phyloP scores from a whole-genome alignment of 1,140 invertebrate species.

The Drosophila pseudoobscura region DNA sequence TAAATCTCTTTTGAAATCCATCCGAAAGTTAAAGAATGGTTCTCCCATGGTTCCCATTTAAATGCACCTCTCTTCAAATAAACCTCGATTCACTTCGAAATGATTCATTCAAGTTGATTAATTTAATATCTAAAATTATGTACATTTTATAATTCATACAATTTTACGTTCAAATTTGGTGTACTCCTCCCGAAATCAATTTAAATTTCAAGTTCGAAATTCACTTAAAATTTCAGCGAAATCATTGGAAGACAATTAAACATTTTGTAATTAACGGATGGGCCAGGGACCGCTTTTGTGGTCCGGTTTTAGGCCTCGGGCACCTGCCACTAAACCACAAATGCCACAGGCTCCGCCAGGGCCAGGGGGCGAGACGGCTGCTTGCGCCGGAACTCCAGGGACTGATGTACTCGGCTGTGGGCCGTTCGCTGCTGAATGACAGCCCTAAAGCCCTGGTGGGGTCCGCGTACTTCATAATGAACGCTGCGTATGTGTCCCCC shows the following conservation, averaged over 20 bases:
- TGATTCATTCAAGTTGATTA: conserved; percentile 24
- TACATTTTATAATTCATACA: conserved; percentile 17
- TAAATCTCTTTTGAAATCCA: too few species aligned
- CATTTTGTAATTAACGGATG: conserved; percentile 38
- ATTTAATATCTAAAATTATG: conserved; percentile 20
- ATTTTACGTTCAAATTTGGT: conserved; percentile 27
- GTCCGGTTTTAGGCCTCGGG: conserved; percentile 5
- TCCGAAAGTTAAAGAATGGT: too few species aligned
- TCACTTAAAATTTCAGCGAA: conserved; percentile 29
- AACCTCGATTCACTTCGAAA: conserved; percentile 11
- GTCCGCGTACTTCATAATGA: conserved; percentile 83
- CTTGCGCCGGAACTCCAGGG: conserved; percentile 39
- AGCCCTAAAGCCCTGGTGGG: conserved; percentile 83
- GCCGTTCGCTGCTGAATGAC: conserved; percentile 82
- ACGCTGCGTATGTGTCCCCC: conserved; percentile 84
- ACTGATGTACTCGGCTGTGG: conserved; percentile 61
- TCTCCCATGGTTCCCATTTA: too few species aligned
- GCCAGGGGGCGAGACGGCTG: conserved; percentile 38
- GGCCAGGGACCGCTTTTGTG: not conserved
- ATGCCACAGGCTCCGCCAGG: conserved; percentile 48
- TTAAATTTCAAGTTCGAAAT: conserved; percentile 47
- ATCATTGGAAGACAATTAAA: conserved; percentile 48
- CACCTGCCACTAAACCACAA: conserved; percentile 40
- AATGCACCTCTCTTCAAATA: not conserved
- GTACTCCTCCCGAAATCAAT: conserved; percentile 34